Conservation (phyloP, 1,140 invertebrate genomes). For the Agrypnia vestita region DNA sequence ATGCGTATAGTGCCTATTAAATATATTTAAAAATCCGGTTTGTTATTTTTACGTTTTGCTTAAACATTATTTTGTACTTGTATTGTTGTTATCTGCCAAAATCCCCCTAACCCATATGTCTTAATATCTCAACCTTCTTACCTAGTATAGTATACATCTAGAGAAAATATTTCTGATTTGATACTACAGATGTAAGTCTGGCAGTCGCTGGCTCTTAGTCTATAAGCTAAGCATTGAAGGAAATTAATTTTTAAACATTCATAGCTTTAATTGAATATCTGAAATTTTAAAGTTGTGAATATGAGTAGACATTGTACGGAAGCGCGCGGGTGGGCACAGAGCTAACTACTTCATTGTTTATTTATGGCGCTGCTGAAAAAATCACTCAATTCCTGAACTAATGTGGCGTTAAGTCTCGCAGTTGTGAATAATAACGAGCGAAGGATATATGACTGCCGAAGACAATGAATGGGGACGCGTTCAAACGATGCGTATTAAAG, state of each 20-base stretch:
- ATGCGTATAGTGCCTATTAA: no score
- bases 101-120: no score
- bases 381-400: constrained; percentile 33
- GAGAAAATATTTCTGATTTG: no score
- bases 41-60: no score
- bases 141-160: no score
- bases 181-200: no score
- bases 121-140: no score
- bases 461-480: constrained; percentile 18
- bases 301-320: background rate
- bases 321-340: constrained; percentile 1
- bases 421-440: constrained; percentile 25
- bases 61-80: no score
- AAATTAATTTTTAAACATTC: background rate
- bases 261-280: background rate
- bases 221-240: no score
- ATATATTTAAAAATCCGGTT: no score
- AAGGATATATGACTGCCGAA: constrained; percentile 28
- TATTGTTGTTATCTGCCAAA: no score
- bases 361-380: constrained; percentile 30
- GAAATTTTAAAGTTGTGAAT: background rate
- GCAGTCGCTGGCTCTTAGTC: no score
- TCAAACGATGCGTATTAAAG: constrained; percentile 39
- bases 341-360: constrained; percentile 41
- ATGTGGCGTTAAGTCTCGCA: constrained; percentile 35